Base-by-base conservation (phyloP, 2,113 vertebrate species). In the Corythornis madagascariensis region DNA sequence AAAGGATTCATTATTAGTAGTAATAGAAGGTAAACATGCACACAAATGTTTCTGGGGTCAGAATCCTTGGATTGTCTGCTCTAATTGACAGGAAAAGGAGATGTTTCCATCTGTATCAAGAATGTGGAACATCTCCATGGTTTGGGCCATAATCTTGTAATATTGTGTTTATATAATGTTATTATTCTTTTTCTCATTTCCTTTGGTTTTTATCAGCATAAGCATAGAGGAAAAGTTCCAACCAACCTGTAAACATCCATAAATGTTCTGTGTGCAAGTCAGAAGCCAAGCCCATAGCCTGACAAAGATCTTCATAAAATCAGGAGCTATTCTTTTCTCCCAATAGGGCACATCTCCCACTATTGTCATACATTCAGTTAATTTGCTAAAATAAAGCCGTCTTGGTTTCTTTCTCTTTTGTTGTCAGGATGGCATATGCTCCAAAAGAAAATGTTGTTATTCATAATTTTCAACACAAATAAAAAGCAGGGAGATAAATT, bases 351-450 rank as follows among this genome's bases (percentile, higher is more conserved):
- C 19, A 33, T 91, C 60, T 95, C 93, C 77, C 19, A 73, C 60
- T 65, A 81, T 77, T 85, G 43, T 43, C 60, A 85, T 67, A 9
- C 78, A 77, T 89, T 77, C 82, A 71, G 74, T 70, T 85, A 57
- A 95, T 94, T 87, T 85, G 48, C 60, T 90, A 92, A 90, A 92
- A 80, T 83, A 85, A 85, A 85, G 56, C 43, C 66, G 79, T 17
- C 18, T 77, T 89, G 22, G 13, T 73, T 95, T 83, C 59, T 89
- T 76, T 89, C 64, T 79, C 35, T 72, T 94, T 77, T 83, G 28
- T 83, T 92, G 22, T 89, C 56, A 74, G 56, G 22, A 75, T 69
- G 28, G 43, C 28, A 92, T 26, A 63, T 7, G 7, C 13, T 56
- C 33, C 5, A 53, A 78, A 88, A 81, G 38, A 82, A 87, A 76